Conservation (phyloP, 2,888 invertebrate species). For the Tetranychus truncatus region DNA sequence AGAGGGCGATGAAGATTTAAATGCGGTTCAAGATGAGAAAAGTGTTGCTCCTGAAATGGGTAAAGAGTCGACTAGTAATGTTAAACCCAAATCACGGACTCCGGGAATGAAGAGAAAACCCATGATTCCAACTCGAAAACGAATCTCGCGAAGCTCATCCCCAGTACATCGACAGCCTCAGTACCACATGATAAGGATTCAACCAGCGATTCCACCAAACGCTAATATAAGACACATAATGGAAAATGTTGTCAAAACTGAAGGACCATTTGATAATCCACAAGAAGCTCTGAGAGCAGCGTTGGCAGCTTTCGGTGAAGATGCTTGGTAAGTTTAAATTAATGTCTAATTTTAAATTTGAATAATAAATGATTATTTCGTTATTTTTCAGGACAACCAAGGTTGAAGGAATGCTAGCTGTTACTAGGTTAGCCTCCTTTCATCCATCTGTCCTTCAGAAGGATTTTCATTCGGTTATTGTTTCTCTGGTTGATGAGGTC, state of each 20-base stretch:
- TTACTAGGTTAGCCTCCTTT: conserved; percentile 31
- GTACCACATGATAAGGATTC: conserved; percentile 18
- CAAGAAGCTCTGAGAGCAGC: conserved; percentile 46
- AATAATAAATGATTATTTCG: background rate
- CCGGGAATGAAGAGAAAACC: conserved; percentile 12
- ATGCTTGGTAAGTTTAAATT: conserved; percentile 32
- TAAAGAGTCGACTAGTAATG: background rate
- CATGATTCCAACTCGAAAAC: background rate
- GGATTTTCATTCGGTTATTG: conserved; percentile 32
- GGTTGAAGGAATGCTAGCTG: conserved; percentile 32
- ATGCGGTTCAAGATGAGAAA: background rate
- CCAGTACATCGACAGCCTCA: conserved; percentile 8
- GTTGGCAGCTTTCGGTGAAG: conserved; percentile 30
- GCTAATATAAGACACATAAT: conserved; percentile 22
- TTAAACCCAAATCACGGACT: conserved; percentile 8
- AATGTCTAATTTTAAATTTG: background rate
- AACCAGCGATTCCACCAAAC: conserved; percentile 22
- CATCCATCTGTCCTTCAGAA: conserved; percentile 31
- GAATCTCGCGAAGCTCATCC: conserved; percentile 12
- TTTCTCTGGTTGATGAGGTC: conserved; percentile 47
- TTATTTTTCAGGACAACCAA: conserved; percentile 32
- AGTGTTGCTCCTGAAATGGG: background rate
- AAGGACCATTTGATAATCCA: conserved; percentile 43
- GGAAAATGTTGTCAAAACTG: conserved; percentile 22
- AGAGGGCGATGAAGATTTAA: background rate